phyloP scores from a whole-genome alignment of 2,888 invertebrate species.

The Dryobota labecula region DNA sequence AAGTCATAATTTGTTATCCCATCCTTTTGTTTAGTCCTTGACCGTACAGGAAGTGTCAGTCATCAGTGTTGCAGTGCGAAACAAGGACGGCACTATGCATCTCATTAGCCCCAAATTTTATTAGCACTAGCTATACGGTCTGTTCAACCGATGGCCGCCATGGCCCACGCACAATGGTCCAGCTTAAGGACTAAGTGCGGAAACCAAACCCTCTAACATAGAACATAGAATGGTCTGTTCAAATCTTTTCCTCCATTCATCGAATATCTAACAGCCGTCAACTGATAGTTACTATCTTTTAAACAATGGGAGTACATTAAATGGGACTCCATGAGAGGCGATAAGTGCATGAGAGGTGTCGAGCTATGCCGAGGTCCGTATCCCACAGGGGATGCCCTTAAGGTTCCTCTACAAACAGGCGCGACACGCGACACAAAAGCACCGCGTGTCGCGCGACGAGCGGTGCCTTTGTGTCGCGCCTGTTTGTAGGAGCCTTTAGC shows the following conservation, averaged over 20 bases:
- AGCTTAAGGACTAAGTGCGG: too few species aligned
- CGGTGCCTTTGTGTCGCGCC: too few species aligned
- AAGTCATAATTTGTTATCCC: neutral
- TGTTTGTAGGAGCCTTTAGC: too few species aligned
- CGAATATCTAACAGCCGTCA: neutral
- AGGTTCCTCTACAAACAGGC: too few species aligned
- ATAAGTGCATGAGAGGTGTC: neutral
- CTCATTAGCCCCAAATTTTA: neutral
- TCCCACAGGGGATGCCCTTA: too few species aligned
- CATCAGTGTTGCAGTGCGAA: neutral
- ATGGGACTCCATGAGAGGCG: neutral
- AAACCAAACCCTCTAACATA: too few species aligned
- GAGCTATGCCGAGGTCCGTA: too few species aligned
- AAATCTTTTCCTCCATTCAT: conserved; percentile 5
- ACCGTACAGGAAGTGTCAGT: neutral
- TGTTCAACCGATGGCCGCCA: too few species aligned
- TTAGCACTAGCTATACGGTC: neutral
- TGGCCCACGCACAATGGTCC: too few species aligned
- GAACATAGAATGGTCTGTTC: too few species aligned
- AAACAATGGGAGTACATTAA: neutral
- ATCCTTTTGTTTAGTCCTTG: neutral
- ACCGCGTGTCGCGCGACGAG: too few species aligned
- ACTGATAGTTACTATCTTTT: neutral
- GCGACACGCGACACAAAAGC: too few species aligned
- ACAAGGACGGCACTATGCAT: neutral